phyloP scores from a whole-genome alignment of 2,888 invertebrate genomes.

The Fissipunctia ypsillon region DNA sequence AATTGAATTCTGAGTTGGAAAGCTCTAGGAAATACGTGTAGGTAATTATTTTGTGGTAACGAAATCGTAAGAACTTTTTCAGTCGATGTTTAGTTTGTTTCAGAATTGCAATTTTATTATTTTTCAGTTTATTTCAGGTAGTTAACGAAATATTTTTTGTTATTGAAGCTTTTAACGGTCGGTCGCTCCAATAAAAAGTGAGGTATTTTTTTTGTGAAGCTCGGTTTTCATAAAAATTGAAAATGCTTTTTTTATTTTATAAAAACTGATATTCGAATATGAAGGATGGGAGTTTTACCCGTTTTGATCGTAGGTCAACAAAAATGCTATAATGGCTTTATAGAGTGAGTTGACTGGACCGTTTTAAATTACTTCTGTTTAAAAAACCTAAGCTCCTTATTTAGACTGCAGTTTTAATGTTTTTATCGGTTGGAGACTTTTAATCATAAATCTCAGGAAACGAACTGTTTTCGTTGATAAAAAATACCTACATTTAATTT shows the following conservation, averaged over 20 bases:
- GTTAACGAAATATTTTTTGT: background rate
- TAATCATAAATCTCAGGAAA: background rate
- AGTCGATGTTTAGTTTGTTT: background rate
- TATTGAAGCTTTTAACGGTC: constrained; percentile 4
- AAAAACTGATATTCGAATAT: constrained; percentile 12
- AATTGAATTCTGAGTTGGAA: constrained; percentile 8
- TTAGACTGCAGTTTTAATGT: background rate
- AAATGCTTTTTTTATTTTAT: constrained; percentile 9
- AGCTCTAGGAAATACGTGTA: constrained; percentile 5
- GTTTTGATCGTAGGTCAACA: constrained; percentile 2
- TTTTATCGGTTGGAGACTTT: background rate
- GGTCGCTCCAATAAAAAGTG: background rate
- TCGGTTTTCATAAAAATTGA: constrained; percentile 14
- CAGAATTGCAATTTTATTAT: background rate
- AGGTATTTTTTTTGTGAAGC: constrained; percentile 5
- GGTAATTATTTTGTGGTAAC: background rate
- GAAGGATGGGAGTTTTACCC: constrained; percentile 25
- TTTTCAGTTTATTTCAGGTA: background rate
- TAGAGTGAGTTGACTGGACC: constrained; percentile 7
- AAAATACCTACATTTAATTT: background rate
- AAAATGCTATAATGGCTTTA: constrained; percentile 7
- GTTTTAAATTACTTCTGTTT: constrained; percentile 4
- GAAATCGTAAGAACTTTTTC: background rate
- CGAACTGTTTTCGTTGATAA: background rate
- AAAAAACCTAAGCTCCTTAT: background rate